A percentile compares a stretch with the other conserved stretches of the same genome.
Conservation (phyloP, 2,113 vertebrate genomes). For the Callaeas wilsoni region DNA sequence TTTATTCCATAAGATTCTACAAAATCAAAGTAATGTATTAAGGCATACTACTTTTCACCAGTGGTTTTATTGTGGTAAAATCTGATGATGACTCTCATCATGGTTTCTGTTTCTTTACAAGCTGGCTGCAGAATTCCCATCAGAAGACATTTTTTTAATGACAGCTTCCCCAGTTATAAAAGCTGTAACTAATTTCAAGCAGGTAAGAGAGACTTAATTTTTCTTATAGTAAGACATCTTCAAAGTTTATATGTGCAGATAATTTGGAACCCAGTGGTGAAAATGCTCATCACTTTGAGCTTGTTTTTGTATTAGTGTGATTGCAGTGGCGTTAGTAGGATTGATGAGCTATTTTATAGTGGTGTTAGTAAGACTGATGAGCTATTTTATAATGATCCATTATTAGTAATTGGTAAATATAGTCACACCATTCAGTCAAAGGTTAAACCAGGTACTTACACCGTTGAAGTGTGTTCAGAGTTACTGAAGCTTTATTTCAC, state of each 20-base stretch:
- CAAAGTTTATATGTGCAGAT: not conserved
- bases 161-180: constrained; percentile 88
- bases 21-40: not conserved
- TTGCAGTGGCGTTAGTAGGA: not conserved
- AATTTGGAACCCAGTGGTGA: not conserved
- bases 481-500: not conserved
- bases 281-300: not conserved
- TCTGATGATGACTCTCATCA: not conserved
- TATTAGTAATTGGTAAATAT: not conserved
- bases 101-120: constrained; percentile 55
- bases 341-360: not conserved
- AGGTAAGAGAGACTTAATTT: constrained; percentile 72
- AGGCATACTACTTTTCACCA: not conserved
- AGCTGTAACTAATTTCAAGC: constrained; percentile 87
- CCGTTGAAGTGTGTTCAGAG: not conserved
- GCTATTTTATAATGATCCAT: not conserved
- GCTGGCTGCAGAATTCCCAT: constrained; percentile 84
- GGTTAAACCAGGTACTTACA: not conserved
- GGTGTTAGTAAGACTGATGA: not conserved
- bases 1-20: not conserved
- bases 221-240: not conserved
- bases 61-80: not conserved
- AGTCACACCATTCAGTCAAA: not conserved
- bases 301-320: not conserved
- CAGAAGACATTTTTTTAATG: constrained; percentile 80